Evolutionary conservation across 35 echinoderm and acorn worm genomes (phyloP), one percentile per base, ranked within the genome.

Genomic region (Apostichopus parvimensis): DNA sequence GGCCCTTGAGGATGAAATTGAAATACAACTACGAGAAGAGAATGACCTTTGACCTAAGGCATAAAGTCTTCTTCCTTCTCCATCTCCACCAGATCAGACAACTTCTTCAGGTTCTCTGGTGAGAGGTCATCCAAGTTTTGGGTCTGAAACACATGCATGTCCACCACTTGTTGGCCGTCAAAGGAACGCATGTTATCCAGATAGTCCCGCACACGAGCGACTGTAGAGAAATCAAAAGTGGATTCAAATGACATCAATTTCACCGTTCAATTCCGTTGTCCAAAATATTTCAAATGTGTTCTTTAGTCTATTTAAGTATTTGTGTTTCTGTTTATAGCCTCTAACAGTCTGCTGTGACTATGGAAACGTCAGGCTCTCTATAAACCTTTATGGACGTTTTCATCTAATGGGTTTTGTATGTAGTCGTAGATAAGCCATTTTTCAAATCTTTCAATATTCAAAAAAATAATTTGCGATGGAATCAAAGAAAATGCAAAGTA

Each of bases 101-200:
- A 20, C 53, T 61, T 84, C 15, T 84, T 20, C 6, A 18, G 1
- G 8, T 84, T 84, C 55, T 84, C 81, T 59, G 55, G 54, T 11
- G 81, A 84, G 54, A 84, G 81, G 2, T 11, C 81, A 9, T 84
- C 81, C 81, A 84, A 55, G 1, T 59, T 84, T 54, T 84, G 81
- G 54, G 9, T n/a, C 56, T 84, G 81, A 25, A 84, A 84, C 54
- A 84, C 55, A 12, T 84, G 81, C 81, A 84, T 84, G 54, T 84
- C 81, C 7, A 59, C 57, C 54, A 84, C 81, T 23, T 23, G 8
- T 55, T 84, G 55, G 81, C 81, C 81, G 22, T 84, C 81, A 8
- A 84, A 84, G 14, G 81, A 58, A 5, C 56, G 81, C 9, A 84
- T 5, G 18, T 84, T 84, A 4, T 84, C 81, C 10, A 84, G 5